Base-by-base conservation (phyloP, 2,888 invertebrate species). In the Proisotoma minuta region DNA sequence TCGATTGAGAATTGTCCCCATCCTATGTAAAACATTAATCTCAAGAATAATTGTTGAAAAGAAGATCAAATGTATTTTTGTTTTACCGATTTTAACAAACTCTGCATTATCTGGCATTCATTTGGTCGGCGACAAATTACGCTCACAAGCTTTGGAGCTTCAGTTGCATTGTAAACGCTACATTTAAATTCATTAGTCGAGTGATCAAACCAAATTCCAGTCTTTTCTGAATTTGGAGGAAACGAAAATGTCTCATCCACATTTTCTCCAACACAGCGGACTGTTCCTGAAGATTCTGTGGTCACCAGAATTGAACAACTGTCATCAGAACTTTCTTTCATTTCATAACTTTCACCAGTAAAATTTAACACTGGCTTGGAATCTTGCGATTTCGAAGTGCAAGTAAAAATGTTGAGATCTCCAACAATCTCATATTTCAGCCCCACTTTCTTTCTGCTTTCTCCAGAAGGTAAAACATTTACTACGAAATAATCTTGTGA, bases 31-130 rank as follows among this genome's bases (percentile, higher is more conserved):
- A n/a, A n/a, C n/a, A n/a, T n/a, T n/a, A n/a, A n/a, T n/a, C n/a
- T n/a, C 5, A 43, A 43, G 10, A 43, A 43, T 43, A 20, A 18
- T 43, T 43, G 23, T 50, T 20, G 3, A 5, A 3, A 50, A 10
- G 10, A 20, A 5, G 3, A 50, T 24, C 3, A 22, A 50, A 22
- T 20, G n/a, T 50, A 10, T 24, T 5, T 24, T 50, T 22, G 22
- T 22, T 26, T 53, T 57, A 68, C 66, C 23, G 20, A 52, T 43
- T 57, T 47, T 34, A 68, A 28, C 4, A 63, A 34, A n/a, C 64
- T 51, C 28, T 66, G 62, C 69, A 69, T 69, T 5, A 69, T 66
- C 53, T 62, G 60, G 39, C 69, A 69, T 48, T 69, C 69, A 39
- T 64, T 64, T 8, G 69, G 69, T 22, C 69, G 28, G 24, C 69